Evolutionary conservation across 2,888 invertebrate genomes (phyloP).

Genomic region (Protodeltote pygarga): DNA sequence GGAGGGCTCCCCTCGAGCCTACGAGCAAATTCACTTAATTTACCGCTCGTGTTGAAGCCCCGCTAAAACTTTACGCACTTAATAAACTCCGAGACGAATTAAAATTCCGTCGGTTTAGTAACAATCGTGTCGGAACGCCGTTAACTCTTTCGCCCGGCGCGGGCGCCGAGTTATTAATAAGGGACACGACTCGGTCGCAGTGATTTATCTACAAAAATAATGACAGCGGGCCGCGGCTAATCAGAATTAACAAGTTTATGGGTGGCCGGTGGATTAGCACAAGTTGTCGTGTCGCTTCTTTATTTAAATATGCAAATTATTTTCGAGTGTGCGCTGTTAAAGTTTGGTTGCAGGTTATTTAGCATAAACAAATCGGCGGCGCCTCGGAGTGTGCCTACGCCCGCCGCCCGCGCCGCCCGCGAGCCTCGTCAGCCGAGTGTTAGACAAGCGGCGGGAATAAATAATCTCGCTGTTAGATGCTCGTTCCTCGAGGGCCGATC

Average conservation of each 20-base stretch:
- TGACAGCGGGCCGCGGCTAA: conserved; percentile 60
- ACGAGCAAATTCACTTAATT: conserved; percentile 81
- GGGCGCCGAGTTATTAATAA: conserved; percentile 75
- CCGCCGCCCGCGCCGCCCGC: conserved; percentile 11
- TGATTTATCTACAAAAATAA: conserved; percentile 75
- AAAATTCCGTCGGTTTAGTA: conserved; percentile 84
- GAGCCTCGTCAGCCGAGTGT: conserved; percentile 49
- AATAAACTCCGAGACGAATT: conserved; percentile 84
- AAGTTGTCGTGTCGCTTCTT: conserved; percentile 62
- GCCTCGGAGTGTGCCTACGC: conserved; percentile 18
- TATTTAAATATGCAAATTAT: conserved; percentile 79
- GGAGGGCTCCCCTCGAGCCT: conserved; percentile 59
- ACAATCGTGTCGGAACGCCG: conserved; percentile 81
- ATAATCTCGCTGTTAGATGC: conserved; percentile 75
- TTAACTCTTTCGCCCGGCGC: conserved; percentile 72
- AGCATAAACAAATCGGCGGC: conserved; percentile 77
- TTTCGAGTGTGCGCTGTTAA: conserved; percentile 69
- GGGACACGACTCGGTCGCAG: conserved; percentile 66
- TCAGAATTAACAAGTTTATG: conserved; percentile 72
- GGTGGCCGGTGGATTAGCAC: conserved; percentile 55
- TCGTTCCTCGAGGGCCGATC: conserved; percentile 68
- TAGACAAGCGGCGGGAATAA: conserved; percentile 72
- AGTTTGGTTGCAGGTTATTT: conserved; percentile 73
- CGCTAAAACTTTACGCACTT: conserved; percentile 85
- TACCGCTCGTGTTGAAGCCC: conserved; percentile 70